Percentiles rank a stretch among this genome's conserved stretches.
Conservation (phyloP, 2,888 invertebrate species). For the Euplexia lucipara region DNA sequence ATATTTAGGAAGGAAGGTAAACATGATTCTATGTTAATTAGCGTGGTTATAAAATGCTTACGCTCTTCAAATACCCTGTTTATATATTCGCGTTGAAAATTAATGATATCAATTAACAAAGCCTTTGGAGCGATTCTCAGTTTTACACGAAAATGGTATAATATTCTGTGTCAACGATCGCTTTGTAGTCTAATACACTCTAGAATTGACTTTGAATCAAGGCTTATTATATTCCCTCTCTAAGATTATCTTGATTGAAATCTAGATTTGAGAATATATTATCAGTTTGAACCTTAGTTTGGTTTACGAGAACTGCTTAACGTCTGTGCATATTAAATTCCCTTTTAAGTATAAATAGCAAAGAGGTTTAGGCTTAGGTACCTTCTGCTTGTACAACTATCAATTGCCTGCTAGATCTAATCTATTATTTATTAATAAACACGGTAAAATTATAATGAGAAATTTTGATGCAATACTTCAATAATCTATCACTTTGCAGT, state of each 20-base stretch:
- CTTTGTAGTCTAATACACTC: slow-evolving; percentile 4
- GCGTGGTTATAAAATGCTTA: slow-evolving; percentile 13
- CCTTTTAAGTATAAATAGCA: background rate
- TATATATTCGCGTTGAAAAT: background rate
- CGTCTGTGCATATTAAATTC: background rate
- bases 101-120: background rate
- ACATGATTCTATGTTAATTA: slow-evolving; percentile 16
- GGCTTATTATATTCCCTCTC: background rate
- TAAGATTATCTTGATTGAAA: background rate
- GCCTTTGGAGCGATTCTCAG: background rate
- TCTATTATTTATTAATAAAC: no score
- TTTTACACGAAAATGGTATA: background rate
- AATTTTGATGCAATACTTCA: no score
- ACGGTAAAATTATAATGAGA: no score
- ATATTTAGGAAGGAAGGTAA: background rate
- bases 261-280: slow-evolving; percentile 15
- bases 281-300: background rate
- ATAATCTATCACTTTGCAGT: no score
- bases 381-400: no score
- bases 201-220: background rate
- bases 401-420: no score
- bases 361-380: background rate
- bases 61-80: slow-evolving; percentile 1
- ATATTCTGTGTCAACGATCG: background rate
- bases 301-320: background rate